Evolutionary conservation across 2,113 vertebrate genomes (phyloP), one percentile per base, ranked within the genome.

Genomic region (Cnemophilus loriae): DNA sequence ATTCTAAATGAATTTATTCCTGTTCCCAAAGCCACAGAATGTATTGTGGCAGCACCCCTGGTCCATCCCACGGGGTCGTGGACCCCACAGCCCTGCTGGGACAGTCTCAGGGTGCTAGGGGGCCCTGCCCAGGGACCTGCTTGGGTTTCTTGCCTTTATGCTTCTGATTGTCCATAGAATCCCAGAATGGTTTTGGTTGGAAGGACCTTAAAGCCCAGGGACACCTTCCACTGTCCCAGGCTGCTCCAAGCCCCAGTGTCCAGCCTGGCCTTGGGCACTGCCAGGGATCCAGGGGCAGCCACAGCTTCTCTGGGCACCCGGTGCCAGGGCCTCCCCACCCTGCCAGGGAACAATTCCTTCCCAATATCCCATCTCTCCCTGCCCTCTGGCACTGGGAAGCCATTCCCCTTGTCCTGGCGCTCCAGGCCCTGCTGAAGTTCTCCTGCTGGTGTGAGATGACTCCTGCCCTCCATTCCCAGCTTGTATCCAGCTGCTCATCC

Each of bases 11-110:
- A 27, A 35, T 9, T n/a, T 4, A 15, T 9, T 41, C 56, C 61
- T 6, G 1, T 24, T 30, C 44, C 37, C 14, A 27, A 17, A 57
- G 44, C 7, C 16, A 24, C 30, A 35, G 32, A 3, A 68, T 2
- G 4, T 1, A 22, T 11, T 0, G 0, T 0, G 3, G 68, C 27
- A 13, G 42, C 1, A 2, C 9, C 4, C 4, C 23, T 1, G 17
- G 23, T 24, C 4, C 50, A 15, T 5, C 41, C 81, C 30, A 4
- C 0, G 3, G 77, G 39, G 28, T 19, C 41, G 1, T 0, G 13
- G 13, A 16, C 30, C 5, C 21, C 37, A 19, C 50, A 56, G 76
- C 35, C 8, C 81, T 14, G 19, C 24, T 2, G 3, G 39, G 28
- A 42, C 52, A 75, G 20, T 3, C 32, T 23, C 2, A 1, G 1